Base-by-base conservation (phyloP, 2,113 vertebrate genomes). In the Myotis yumanensis region DNA sequence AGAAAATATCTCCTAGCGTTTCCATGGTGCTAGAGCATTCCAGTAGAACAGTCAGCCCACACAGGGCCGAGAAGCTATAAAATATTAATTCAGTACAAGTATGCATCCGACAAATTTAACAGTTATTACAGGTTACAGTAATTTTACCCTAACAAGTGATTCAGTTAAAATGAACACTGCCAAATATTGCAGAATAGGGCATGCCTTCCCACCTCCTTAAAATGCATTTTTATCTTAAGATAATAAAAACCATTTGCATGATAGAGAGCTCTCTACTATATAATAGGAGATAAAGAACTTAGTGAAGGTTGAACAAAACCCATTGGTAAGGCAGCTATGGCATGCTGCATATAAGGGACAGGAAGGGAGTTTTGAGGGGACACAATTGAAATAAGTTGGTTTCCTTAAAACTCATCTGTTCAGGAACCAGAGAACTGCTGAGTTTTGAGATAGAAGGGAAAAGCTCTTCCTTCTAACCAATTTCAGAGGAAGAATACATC, bases 21-120 rank as follows among this genome's bases (percentile, higher is more conserved):
- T 98, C 98, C 98, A 98, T 98, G 98, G 98, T 97, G 97, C 97
- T 97, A 83, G 90, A 97, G 97, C 97, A 93, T 97, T 98, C 95
- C 96, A 97, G 96, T 96, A 97, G 98, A 98, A 90, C 96, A 98
- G 93, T 94, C 98, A 98, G 97, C 98, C 98, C 98, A 98, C 98
- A 98, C 97, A 97, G 96, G 97, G 84, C 97, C 52, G 69, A 80
- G 95, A 85, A 98, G 97, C 94, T 68, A 95, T 98, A 95, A 98
- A 98, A 98, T 97, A 98, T 98, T 98, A 97, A 98, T 98, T 97
- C 97, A 82, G 86, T 82, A 96, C 92, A 94, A 97, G 97, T 95
- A 96, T 97, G 91, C 71, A 96, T 97, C 96, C 8, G 0, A 97
- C 95, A 97, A 97, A 96, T 97, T 98, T 96, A 96, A 72, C 96